phyloP scores from a whole-genome alignment of 1,140 invertebrate species.

The Dolichoris vasculosae region DNA sequence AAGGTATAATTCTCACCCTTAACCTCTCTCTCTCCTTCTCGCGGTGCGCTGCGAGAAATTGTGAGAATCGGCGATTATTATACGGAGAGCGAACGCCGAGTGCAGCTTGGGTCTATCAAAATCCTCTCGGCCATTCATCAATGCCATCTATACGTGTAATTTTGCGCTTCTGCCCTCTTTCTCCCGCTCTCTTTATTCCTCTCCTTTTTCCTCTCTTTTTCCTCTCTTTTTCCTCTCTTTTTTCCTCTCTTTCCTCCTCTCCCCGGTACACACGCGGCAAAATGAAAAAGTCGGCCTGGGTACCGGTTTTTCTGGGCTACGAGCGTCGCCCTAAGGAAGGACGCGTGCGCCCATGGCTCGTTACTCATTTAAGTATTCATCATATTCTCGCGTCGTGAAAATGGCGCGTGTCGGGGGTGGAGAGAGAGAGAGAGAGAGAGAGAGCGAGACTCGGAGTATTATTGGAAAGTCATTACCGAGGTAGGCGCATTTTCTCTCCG shows the following conservation, averaged over 20 bases:
- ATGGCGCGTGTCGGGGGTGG: conserved; percentile 7
- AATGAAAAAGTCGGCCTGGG: conserved; percentile 49
- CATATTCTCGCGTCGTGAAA: conserved; percentile 38
- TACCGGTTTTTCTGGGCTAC: conserved; percentile 45
- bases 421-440: background rate
- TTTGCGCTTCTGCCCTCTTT: conserved; percentile 58
- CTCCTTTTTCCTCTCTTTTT: conserved; percentile 56
- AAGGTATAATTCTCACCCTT: background rate
- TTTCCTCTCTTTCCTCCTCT: conserved; percentile 12
- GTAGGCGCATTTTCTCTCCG: background rate
- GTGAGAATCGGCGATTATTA: conserved; percentile 43
- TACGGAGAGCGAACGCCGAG: background rate
- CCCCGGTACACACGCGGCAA: conserved; percentile 46
- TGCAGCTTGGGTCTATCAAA: conserved; percentile 61
- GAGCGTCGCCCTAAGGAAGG: conserved; percentile 20
- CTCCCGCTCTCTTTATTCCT: conserved; percentile 34
- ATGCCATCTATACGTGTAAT: conserved; percentile 69
- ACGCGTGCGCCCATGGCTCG: conserved; percentile 31
- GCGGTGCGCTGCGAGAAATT: background rate
- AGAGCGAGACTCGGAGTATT: background rate
- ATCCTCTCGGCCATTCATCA: conserved; percentile 66
- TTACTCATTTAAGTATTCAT: conserved; percentile 56
- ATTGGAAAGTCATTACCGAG: conserved; percentile 38
- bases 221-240: conserved; percentile 53
- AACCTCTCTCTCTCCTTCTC: background rate